Evolutionary conservation across 2,797 vertebrate species (phyloP).

Genomic region (Melanotaenia parkinsoni): DNA sequence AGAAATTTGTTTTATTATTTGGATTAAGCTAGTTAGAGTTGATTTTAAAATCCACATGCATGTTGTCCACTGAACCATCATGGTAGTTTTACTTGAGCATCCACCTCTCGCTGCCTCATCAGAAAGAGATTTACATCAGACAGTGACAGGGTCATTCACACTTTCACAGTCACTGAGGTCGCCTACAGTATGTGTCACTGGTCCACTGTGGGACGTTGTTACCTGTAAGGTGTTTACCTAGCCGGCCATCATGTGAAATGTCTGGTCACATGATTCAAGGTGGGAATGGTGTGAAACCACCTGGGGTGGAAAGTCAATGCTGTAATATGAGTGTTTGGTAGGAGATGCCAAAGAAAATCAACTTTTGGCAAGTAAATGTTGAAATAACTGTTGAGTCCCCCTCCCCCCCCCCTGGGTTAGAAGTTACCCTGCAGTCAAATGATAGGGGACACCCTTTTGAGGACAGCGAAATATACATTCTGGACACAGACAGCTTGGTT

Average conservation of each 20-base stretch:
- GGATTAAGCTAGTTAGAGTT: neutral
- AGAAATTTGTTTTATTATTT: too few relatives aligned
- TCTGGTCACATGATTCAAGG: neutral
- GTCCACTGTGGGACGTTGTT: neutral
- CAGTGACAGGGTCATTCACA: slow-evolving; percentile 1
- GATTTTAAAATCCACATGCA: neutral
- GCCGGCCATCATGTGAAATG: neutral
- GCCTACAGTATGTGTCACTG: neutral
- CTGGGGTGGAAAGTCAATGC: neutral
- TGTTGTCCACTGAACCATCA: neutral
- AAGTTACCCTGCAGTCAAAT: neutral
- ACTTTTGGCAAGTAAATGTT: neutral
- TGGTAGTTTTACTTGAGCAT: neutral
- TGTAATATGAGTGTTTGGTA: neutral
- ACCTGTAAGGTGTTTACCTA: neutral
- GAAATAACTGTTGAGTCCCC: too few relatives aligned
- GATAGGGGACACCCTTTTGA: neutral
- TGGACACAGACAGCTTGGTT: neutral
- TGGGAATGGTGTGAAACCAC: neutral
- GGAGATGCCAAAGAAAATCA: neutral
- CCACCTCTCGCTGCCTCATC: neutral
- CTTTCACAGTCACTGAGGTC: neutral
- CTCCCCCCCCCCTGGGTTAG: fast-evolving
- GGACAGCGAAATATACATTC: neutral
- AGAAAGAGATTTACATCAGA: neutral